Percentiles rank a stretch among this genome's conserved stretches.
These are phyloP conservation scores for Macheiramphus alcinus DNA, from an alignment of 2,113 vertebrate species.

Conservation along the genomic window DNA sequence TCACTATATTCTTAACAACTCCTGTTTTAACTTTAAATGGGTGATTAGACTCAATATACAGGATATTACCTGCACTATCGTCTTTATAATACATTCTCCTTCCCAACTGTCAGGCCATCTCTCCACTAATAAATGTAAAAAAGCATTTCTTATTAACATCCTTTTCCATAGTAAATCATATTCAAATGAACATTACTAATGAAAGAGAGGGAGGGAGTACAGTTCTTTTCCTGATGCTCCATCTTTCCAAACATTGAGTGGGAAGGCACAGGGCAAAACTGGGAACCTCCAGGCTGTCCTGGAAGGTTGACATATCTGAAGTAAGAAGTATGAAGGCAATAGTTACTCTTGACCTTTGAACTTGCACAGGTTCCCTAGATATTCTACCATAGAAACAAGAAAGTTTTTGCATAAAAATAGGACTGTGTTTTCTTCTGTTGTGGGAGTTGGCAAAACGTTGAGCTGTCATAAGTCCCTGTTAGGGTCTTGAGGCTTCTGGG, in stretches of 20 bases:
- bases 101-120: slow-evolving; percentile 67
- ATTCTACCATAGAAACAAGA: neutral
- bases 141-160: slow-evolving; percentile 72
- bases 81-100: slow-evolving; percentile 75
- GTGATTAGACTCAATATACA: slow-evolving; percentile 81
- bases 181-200: slow-evolving; percentile 68
- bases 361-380: neutral
- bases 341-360: neutral
- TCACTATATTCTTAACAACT: slow-evolving; percentile 81
- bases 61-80: slow-evolving; percentile 78
- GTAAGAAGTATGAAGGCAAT: neutral
- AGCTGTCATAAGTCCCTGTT: neutral
- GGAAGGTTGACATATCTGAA: neutral
- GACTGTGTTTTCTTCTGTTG: neutral
- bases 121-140: slow-evolving; percentile 71
- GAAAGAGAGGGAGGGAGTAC: slow-evolving; percentile 32
- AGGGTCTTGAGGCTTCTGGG: neutral
- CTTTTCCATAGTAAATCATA: slow-evolving; percentile 69
- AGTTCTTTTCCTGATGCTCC: neutral
- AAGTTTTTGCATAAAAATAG: neutral
- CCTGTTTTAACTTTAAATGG: slow-evolving; percentile 82
- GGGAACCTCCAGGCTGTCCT: neutral
- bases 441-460: neutral
- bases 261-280: neutral
- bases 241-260: slow-evolving; percentile 32